Percentiles rank a stretch among this genome's conserved stretches.
Conservation (phyloP, 2,797 vertebrate species). For the Galagoides demidoff region DNA sequence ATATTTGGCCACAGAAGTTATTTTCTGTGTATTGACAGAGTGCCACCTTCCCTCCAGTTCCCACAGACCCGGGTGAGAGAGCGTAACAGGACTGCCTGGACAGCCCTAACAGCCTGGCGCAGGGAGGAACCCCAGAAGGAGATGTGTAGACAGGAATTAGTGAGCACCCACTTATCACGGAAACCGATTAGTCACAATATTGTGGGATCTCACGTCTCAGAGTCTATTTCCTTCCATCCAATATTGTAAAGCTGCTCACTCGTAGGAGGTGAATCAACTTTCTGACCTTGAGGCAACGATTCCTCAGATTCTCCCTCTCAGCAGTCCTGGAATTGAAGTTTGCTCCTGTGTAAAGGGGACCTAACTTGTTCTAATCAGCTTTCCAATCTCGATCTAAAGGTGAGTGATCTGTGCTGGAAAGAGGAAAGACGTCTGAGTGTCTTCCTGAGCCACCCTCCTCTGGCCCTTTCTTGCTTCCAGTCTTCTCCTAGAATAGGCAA, state of each 20-base stretch:
- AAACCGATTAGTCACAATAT: neutral
- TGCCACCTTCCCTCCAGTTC: too few relatives aligned
- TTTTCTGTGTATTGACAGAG: neutral
- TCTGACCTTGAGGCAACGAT: neutral
- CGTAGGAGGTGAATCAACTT: neutral
- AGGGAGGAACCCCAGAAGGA: neutral
- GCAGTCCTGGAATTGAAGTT: neutral
- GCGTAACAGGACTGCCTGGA: neutral
- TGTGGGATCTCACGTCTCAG: neutral
- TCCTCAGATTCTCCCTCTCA: neutral
- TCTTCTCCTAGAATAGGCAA: too few relatives aligned
- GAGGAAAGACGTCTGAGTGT: neutral
- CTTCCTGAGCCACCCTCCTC: accelerated
- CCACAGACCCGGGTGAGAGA: neutral
- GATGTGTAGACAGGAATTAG: neutral
- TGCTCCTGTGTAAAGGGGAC: neutral
- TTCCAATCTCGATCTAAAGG: neutral
- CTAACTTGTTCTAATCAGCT: neutral
- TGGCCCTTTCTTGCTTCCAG: too few relatives aligned
- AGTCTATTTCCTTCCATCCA: neutral
- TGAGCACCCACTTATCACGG: neutral
- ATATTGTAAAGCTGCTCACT: neutral
- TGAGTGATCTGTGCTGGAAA: neutral
- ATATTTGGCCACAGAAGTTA: neutral
- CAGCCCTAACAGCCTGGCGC: neutral